Evolutionary conservation across 1,140 invertebrate genomes (phyloP), one percentile per base, ranked within the genome.

Genomic region (Dryas iulia): DNA sequence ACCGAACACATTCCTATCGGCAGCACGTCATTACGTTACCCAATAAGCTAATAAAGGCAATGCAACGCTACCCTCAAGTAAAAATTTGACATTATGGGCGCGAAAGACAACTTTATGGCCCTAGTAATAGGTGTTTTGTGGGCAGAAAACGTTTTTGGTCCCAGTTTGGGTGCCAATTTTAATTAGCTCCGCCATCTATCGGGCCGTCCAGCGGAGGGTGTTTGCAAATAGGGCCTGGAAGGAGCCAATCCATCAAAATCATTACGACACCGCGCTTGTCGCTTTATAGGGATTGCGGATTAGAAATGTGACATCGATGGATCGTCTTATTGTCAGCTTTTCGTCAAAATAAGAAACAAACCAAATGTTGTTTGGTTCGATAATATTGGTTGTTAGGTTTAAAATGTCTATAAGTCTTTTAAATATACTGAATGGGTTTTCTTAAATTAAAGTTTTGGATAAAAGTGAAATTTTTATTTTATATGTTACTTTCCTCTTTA

Each of bases 171-270:
- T 82, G 85, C 78, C 84, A 85, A 88, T 90, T 91, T 89, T 91
- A 91, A 91, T 91, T 91, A 91, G 85, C 83, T 81, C 85, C 81
- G 57, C 71, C 66, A 69, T 66, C 68, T 66, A 14, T 56, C 64
- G 57, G 68, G 66, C 74, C 76, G 66, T 73, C 82, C 80, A 80
- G 85, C 86, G 83, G 84, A 86, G 87, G 89, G 86, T 90, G 87
- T 91, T 91, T 90, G 87, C 87, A 89, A 91, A 90, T 90, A 89
- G 82, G 82, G 84, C 79, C 78, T 80, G 83, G 83, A 91, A 90
- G 87, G 88, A 91, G 89, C 87, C 89, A 91, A 91, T 91, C 87
- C 89, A 91, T 91, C 89, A 91, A 91, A 90, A 85, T 86, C 83
- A 88, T 91, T 90, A 89, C 89, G 84, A 89, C 85, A 84, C 89